These are phyloP conservation scores for Galeruca laticollis DNA, from an alignment of 2,888 invertebrate species.

Conservation along the genomic window DNA sequence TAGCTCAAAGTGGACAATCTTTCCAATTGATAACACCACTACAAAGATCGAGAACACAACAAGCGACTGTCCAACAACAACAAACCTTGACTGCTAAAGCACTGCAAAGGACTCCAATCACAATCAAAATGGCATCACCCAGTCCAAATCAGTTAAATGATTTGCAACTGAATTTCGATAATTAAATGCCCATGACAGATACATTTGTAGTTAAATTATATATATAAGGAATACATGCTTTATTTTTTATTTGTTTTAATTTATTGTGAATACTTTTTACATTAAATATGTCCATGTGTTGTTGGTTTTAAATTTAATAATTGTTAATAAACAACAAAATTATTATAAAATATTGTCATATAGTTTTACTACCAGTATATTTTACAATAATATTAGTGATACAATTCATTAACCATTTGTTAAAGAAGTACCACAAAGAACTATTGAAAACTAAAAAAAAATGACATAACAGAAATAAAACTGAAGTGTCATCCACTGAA, in stretches of 20 bases:
- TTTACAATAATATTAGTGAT: too few species aligned
- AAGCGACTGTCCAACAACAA: conserved; percentile 51
- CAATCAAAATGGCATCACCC: conserved; percentile 65
- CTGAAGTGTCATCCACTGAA: too few species aligned
- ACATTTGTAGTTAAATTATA: conserved; percentile 33
- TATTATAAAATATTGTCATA: background rate
- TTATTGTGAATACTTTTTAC: conserved; percentile 35
- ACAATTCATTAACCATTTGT: too few species aligned
- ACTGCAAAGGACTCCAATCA: conserved; percentile 63
- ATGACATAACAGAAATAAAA: too few species aligned
- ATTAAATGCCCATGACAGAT: conserved; percentile 46
- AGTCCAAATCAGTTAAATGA: conserved; percentile 67
- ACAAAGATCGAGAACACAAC: conserved; percentile 61
- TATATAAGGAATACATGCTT: conserved; percentile 52
- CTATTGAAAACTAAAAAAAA: too few species aligned
- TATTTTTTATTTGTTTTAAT: conserved; percentile 34
- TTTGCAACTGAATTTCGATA: conserved; percentile 63
- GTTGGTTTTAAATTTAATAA: conserved; percentile 56
- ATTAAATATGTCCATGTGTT: conserved; percentile 54
- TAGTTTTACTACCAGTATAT: background rate
- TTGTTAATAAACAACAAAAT: conserved; percentile 60
- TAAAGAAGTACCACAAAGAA: too few species aligned
- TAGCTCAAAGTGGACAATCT: conserved; percentile 60
- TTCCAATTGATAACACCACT: conserved; percentile 63
- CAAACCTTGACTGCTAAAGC: conserved; percentile 59